Conservation (phyloP, 92 coral and sea anemone genomes). For the Paramuricea clavata region DNA sequence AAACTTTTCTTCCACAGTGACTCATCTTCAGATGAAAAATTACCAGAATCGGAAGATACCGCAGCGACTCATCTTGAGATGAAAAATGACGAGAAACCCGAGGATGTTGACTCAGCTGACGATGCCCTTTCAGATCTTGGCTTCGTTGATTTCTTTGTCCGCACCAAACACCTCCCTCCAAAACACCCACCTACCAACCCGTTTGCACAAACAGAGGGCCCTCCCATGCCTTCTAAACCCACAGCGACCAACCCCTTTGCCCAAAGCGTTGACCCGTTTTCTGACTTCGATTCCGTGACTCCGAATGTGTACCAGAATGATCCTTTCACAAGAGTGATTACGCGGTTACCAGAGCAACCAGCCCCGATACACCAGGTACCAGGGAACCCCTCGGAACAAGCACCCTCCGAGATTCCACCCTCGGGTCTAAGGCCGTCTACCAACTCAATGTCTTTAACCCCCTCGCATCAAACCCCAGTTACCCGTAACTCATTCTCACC, state of each 20-base stretch:
- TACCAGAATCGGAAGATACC: too few relatives aligned
- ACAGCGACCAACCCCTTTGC: not conserved
- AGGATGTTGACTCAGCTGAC: not conserved
- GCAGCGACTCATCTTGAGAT: not conserved
- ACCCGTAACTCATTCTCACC: not conserved
- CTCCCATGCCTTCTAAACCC: not conserved
- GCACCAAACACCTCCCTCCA: not conserved
- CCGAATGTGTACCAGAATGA: not conserved
- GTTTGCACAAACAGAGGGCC: not conserved
- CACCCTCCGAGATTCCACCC: not conserved
- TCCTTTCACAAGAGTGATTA: conserved; percentile 15
- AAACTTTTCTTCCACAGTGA: not conserved
- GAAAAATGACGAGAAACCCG: conserved; percentile 10
- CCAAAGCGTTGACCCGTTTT: not conserved
- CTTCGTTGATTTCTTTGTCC: conserved; percentile 41
- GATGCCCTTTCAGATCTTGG: not conserved
- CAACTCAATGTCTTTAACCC: too few relatives aligned
- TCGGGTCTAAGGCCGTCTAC: not conserved
- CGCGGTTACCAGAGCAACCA: not conserved
- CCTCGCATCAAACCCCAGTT: not conserved
- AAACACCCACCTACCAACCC: not conserved
- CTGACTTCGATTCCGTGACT: not conserved
- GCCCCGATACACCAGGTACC: not conserved
- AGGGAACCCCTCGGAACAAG: not conserved
- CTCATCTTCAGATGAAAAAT: conserved; percentile 5